These are phyloP conservation scores for Villa cingulata DNA, from an alignment of 2,888 invertebrate species.

Conservation along the genomic window DNA sequence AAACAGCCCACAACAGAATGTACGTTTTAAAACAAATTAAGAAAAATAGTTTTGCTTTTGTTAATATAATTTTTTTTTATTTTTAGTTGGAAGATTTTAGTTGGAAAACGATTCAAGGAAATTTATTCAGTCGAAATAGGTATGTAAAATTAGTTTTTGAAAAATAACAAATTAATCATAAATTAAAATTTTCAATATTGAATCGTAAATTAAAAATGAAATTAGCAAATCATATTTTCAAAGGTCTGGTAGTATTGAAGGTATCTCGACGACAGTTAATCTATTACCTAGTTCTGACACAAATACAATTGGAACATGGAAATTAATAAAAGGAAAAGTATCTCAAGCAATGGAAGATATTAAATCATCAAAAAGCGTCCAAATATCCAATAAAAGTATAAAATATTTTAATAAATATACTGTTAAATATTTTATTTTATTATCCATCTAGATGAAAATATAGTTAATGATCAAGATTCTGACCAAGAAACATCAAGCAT, in stretches of 20 bases:
- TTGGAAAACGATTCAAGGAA: constrained; percentile 11
- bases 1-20: constrained; percentile 10
- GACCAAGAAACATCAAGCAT: constrained; percentile 27
- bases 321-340: constrained; percentile 34
- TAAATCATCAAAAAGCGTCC: constrained; percentile 28
- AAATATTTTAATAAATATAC: too few species aligned
- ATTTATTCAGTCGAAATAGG: constrained; percentile 12
- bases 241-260: constrained; percentile 33
- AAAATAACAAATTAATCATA: too few species aligned
- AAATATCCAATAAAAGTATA: constrained; percentile 9
- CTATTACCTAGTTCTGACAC: constrained; percentile 23
- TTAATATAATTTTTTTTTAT: background rate
- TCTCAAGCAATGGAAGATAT: constrained; percentile 35
- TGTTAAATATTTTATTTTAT: too few species aligned
- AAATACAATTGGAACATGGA: constrained; percentile 31
- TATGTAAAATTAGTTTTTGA: too few species aligned
- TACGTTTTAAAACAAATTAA: background rate
- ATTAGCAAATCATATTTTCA: too few species aligned
- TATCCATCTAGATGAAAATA: constrained; percentile 1
- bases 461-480: constrained; percentile 27
- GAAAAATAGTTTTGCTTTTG: background rate
- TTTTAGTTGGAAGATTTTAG: constrained; percentile 12
- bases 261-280: constrained; percentile 25
- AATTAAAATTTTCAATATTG: too few species aligned
- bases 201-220: too few species aligned